Conservation (phyloP, 2,888 invertebrate species). For the Acronicta aceris region DNA sequence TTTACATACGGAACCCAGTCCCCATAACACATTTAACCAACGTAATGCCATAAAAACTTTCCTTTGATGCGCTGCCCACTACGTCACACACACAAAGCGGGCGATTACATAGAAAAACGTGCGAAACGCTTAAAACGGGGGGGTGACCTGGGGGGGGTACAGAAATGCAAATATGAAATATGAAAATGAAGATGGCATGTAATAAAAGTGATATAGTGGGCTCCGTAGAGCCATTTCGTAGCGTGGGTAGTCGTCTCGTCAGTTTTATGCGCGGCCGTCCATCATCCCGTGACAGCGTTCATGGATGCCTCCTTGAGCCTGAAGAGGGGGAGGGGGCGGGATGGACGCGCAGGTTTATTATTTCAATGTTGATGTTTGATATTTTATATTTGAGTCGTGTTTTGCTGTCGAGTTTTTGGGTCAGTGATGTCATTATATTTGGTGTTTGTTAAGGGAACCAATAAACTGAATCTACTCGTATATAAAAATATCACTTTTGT, state of each 20-base stretch:
- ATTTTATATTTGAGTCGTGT: constrained; percentile 68
- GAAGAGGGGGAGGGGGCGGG: constrained; percentile 58
- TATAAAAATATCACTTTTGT: too few species aligned
- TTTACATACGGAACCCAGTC: constrained; percentile 57
- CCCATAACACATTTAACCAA: constrained; percentile 42
- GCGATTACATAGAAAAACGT: constrained; percentile 86
- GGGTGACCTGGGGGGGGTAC: constrained; percentile 64
- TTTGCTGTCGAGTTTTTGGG: constrained; percentile 30
- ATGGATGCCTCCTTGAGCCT: constrained; percentile 84
- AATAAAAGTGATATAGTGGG: constrained; percentile 94
- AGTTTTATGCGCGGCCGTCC: constrained; percentile 93
- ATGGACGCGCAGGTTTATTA: constrained; percentile 79
- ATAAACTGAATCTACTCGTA: too few species aligned
- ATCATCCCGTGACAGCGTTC: constrained; percentile 92
- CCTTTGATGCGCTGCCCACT: constrained; percentile 74
- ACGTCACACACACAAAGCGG: constrained; percentile 78
- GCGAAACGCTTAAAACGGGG: constrained; percentile 82
- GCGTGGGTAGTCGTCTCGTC: constrained; percentile 92
- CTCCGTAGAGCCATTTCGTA: constrained; percentile 93
- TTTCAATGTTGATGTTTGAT: constrained; percentile 81
- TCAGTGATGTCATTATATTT: constrained; percentile 20
- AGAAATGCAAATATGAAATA: constrained; percentile 90
- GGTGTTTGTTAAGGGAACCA: background rate
- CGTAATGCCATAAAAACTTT: constrained; percentile 68
- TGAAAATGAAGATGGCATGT: constrained; percentile 92